Evolutionary conservation across 2,888 invertebrate species (phyloP), one percentile per base, ranked within the genome.

Genomic region (Creontiades dilutus): DNA sequence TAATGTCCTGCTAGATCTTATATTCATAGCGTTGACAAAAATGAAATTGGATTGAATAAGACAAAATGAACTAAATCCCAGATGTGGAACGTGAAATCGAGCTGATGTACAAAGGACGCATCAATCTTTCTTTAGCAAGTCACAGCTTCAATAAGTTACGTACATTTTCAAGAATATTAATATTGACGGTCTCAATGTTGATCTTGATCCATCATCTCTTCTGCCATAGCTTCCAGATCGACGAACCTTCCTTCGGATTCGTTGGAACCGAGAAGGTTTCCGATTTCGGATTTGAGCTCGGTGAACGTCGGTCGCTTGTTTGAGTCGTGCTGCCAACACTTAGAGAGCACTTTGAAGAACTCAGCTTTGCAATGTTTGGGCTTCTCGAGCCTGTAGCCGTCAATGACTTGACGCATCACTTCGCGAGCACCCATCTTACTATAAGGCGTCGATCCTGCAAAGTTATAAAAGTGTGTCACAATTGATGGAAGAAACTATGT

Each of bases 341-440:
- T 94, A 19, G 94, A 93, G 94, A 96, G 95, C 91, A 96, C 93
- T 91, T 94, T 94, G 92, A 95, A 96, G 92, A 96, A 94, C 92
- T 95, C 95, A 90, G 96, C 95, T 92, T 96, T 95, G 93, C 97
- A 97, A 93, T 97, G 97, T 89, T 95, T 95, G 0, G 97, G 97
- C 86, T 96, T 94, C 92, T 97, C 96, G 90, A 97, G 95, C 0
- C 97, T 94, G 93, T 96, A 95, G 37, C 97, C 97, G 92, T 96
- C 96, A 28, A 96, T 95, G 82, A 97, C 96, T 57, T 96, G 95
- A 12, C 96, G 95, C 93, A 97, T 95, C n/a, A 97, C 97, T 93
- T 97, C 97, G 13, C 97, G 95, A 0, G 97, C 97, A 0, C 96
- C 96, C 95, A 97, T 95, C 90, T 96, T 96, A n/a, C 97, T 96